A percentile compares a stretch with the other conserved stretches of the same genome.
phyloP scores from a whole-genome alignment of 2,113 vertebrate genomes.

The Acinonyx jubatus region DNA sequence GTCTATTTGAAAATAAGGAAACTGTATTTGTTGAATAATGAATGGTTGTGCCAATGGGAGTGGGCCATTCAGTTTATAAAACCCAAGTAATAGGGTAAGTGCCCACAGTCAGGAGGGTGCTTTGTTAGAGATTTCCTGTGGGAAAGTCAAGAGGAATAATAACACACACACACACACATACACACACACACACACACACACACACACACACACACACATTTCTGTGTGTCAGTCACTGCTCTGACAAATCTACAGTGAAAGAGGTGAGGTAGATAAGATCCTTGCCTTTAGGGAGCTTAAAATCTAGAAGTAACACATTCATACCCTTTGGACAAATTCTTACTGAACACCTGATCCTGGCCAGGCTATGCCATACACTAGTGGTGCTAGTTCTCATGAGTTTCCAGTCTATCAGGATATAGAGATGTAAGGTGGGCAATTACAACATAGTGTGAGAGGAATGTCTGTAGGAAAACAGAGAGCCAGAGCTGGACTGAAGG shows the following conservation, averaged over 20 bases:
- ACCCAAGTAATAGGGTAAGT: background rate
- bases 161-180: background rate
- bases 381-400: background rate
- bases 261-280: background rate
- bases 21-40: background rate
- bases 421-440: background rate
- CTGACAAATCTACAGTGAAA: background rate
- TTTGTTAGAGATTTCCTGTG: background rate
- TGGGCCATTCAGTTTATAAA: background rate
- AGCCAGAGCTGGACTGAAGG: background rate
- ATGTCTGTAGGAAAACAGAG: background rate
- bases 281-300: background rate
- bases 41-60: background rate
- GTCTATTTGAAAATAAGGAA: background rate
- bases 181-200: fast-evolving
- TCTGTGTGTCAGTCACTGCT: background rate
- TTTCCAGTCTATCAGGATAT: background rate
- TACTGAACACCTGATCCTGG: background rate
- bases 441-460: background rate
- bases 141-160: background rate
- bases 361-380: background rate
- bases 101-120: background rate
- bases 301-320: background rate
- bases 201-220: too few relatives aligned
- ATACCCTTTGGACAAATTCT: background rate